Percentiles rank a stretch among this genome's conserved stretches.
phyloP scores from a whole-genome alignment of 2,888 invertebrate genomes.

The Plutella xylostella region DNA sequence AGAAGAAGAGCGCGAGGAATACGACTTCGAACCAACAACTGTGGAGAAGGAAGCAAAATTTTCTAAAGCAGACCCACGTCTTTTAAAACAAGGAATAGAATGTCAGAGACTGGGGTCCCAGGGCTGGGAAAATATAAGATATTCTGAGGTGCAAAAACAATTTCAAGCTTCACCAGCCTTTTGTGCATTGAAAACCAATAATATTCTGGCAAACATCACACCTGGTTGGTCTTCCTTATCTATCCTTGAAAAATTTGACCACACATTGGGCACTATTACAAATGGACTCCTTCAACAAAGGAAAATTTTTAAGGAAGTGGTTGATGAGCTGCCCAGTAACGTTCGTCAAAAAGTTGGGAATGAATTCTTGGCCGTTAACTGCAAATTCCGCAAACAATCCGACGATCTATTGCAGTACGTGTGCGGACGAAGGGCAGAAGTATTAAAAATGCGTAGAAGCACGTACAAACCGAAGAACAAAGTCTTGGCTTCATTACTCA shows the following conservation, averaged over 20 bases:
- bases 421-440: slow-evolving; percentile 8
- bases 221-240: slow-evolving; percentile 10
- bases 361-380: not conserved
- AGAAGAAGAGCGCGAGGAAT: too few relatives aligned
- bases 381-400: not conserved
- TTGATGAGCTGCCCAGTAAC: not conserved
- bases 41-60: not conserved
- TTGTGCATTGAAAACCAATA: slow-evolving; percentile 9
- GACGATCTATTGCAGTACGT: slow-evolving; percentile 5
- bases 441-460: slow-evolving; percentile 6
- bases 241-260: not conserved
- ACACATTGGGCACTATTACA: not conserved
- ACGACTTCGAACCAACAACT: not conserved
- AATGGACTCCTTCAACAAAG: not conserved
- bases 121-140: slow-evolving; percentile 11
- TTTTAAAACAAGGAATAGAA: slow-evolving; percentile 7
- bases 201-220: slow-evolving; percentile 11
- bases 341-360: not conserved
- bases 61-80: not conserved
- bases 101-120: slow-evolving; percentile 11
- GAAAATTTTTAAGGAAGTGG: not conserved
- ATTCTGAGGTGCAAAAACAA: slow-evolving; percentile 3
- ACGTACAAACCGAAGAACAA: slow-evolving; percentile 7
- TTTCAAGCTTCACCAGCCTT: slow-evolving; percentile 6
- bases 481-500: slow-evolving; percentile 2